A percentile compares a stretch with the other conserved stretches of the same genome.
Conservation (phyloP, 2,888 invertebrate genomes). For the Lordiphosa andalusiaca region DNA sequence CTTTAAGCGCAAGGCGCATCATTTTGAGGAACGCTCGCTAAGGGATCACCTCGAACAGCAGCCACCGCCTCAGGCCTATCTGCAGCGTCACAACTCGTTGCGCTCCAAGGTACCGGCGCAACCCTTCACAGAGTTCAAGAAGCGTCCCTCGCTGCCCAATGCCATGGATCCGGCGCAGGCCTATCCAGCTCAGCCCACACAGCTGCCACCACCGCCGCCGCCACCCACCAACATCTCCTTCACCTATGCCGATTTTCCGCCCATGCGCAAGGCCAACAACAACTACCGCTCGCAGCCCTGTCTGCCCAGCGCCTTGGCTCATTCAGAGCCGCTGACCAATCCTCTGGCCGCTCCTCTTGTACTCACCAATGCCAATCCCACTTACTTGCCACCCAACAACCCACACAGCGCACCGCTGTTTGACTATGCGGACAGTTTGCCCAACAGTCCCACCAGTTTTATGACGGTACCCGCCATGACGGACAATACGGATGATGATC, state of each 20-base stretch:
- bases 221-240: slow-evolving; percentile 75
- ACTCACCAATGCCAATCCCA: slow-evolving; percentile 75
- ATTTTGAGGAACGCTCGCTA: slow-evolving; percentile 81
- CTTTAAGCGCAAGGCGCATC: slow-evolving; percentile 82
- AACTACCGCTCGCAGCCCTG: slow-evolving; percentile 79
- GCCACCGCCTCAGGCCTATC: slow-evolving; percentile 24
- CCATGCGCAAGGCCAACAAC: slow-evolving; percentile 30
- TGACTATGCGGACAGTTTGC: slow-evolving; percentile 49
- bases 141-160: slow-evolving; percentile 79
- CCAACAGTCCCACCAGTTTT: slow-evolving; percentile 70
- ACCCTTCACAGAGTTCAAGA: slow-evolving; percentile 62
- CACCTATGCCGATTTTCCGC: slow-evolving; percentile 67
- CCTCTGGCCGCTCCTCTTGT: slow-evolving; percentile 78
- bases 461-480: slow-evolving; percentile 54
- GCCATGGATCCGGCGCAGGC: slow-evolving; percentile 64
- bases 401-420: slow-evolving; percentile 26
- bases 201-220: slow-evolving; percentile 56
- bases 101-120: slow-evolving; percentile 52
- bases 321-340: slow-evolving; percentile 80
- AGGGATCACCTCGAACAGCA: slow-evolving; percentile 66
- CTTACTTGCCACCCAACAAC: slow-evolving; percentile 35
- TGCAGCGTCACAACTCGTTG: slow-evolving; percentile 77
- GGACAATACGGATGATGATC: slow-evolving; percentile 75
- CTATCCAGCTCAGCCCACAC: slow-evolving; percentile 10
- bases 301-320: slow-evolving; percentile 81